phyloP scores from a whole-genome alignment of 2,113 vertebrate species.

The Hystrix brachyura region DNA sequence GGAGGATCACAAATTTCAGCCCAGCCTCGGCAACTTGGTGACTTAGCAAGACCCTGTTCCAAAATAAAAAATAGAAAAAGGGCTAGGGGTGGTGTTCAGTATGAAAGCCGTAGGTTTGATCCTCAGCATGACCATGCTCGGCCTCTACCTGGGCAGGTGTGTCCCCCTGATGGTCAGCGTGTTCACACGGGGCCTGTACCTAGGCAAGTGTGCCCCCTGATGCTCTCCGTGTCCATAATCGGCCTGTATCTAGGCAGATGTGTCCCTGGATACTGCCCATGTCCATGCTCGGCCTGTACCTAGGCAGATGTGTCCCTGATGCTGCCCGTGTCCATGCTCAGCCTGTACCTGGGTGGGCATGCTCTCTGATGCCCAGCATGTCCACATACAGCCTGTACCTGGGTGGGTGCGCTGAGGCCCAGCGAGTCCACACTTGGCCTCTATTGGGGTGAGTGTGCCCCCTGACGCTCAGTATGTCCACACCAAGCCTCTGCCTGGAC shows the following conservation, averaged over 20 bases:
- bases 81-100: background rate
- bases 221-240: background rate
- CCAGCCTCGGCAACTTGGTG: background rate
- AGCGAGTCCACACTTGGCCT: background rate
- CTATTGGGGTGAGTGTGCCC: background rate
- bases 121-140: background rate
- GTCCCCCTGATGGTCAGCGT: background rate
- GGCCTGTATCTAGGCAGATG: background rate
- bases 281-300: background rate
- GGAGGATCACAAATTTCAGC: background rate
- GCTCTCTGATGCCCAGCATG: background rate
- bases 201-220: background rate
- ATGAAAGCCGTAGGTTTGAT: background rate
- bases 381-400: background rate
- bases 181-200: fast-evolving
- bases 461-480: background rate
- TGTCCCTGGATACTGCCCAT: fast-evolving
- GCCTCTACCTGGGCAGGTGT: background rate
- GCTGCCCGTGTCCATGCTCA: background rate
- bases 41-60: background rate
- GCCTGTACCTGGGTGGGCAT: too few species aligned
- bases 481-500: fast-evolving
- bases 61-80: background rate
- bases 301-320: background rate
- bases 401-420: background rate